phyloP scores from a whole-genome alignment of 2,113 vertebrate species.

The Megaceryle maxima region DNA sequence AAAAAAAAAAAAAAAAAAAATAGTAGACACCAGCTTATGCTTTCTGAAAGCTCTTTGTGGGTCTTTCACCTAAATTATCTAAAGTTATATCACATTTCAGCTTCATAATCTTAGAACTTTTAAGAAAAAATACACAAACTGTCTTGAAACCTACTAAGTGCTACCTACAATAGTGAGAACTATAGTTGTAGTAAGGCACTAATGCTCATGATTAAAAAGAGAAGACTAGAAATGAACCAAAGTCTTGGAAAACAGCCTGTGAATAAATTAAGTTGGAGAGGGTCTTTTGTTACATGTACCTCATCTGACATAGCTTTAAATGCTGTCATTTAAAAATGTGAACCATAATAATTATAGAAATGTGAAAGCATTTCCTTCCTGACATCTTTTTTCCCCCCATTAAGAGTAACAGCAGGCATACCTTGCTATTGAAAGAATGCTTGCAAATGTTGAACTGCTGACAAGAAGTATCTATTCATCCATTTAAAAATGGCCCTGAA shows the following conservation, averaged over 20 bases:
- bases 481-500: neutral
- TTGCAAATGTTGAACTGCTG: neutral
- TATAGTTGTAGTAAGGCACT: neutral
- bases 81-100: neutral
- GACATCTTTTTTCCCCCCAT: neutral
- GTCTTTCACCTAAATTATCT: neutral
- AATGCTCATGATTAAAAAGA: neutral
- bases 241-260: neutral
- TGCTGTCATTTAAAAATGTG: neutral
- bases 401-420: neutral
- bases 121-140: no score
- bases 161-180: neutral
- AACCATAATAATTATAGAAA: neutral
- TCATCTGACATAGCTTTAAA: neutral
- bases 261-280: neutral
- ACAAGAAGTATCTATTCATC: neutral
- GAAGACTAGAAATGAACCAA: neutral
- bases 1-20: neutral
- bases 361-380: neutral
- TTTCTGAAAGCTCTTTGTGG: neutral
- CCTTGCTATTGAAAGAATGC: neutral
- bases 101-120: no score
- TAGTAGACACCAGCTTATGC: neutral
- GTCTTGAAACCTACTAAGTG: no score
- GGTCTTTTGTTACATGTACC: neutral